Evolutionary conservation across 2,113 vertebrate genomes (phyloP), one percentile per base, ranked within the genome.

Genomic region (Ceuthmochares aereus): DNA sequence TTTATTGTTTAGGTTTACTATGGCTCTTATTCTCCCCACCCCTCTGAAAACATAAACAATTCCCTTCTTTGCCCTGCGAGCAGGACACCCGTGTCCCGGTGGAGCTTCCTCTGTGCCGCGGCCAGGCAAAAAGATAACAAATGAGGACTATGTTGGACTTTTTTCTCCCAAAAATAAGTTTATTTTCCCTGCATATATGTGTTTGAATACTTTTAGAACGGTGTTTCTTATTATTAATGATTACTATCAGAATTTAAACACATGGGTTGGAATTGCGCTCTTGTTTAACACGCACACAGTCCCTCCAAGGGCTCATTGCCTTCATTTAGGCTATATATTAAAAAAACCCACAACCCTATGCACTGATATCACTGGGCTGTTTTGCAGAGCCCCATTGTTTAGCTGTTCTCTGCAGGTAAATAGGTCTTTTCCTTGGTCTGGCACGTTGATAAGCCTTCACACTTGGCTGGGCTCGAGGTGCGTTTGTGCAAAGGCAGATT

Each of bases 401-500:
- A 88, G 73, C 82, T 62, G 83, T 68, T 94, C 47, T 96, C 84
- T 8, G 52, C 92, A 97, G 97, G 97, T 98, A 96, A 98, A 97
- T 94, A 95, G 83, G 59, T 93, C 84, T 95, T 92, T 95, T 74
- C 91, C 89, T 87, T 93, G 97, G 97, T 96, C 96, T 98, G 91
- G 94, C 93, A 94, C 64, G n/a, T 95, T 97, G 91, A 96, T 97
- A 95, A 97, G 87, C 94, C 97, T 98, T 98, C 97, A 97, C 97
- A 97, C 95, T 98, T 95, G 96, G 97, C 96, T 97, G 95, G 95
- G 96, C 97, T 95, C 63, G 97, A 98, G 98, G 98, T 99, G 97
- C 91, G 81, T 98, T 98, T 98, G 96, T 98, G 93, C 64, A 97
- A 98, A 97, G 92, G 94, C 97, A 98, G 98, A 98, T 98, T 98